Evolutionary conservation across 2,797 vertebrate genomes (phyloP), one percentile per base, ranked within the genome.

Genomic region (Cephalopachus bancanus): DNA sequence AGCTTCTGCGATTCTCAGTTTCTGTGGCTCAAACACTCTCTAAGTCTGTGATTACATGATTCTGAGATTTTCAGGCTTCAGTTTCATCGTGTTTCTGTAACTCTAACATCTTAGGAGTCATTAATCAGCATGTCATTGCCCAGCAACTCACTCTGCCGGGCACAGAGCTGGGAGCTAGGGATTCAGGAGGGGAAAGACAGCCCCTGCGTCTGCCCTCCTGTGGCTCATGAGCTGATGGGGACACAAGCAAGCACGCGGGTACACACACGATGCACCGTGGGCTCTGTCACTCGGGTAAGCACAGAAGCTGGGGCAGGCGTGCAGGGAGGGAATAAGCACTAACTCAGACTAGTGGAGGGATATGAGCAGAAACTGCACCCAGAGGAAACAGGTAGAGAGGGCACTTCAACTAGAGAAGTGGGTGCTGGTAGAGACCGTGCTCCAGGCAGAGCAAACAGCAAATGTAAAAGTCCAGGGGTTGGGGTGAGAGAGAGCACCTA

Each of bases 401-500:
- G 19, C 0, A 5, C 12, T 69, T 67, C 33, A 62, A 59, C 74
- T 51, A 49, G 87, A 59, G 14, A 87, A 79, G 28, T 17, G 28
- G 20, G 55, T 1, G 1, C 62, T 78, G 69, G 62, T 49, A 24
- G 60, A 5, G 11, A n/a, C 79, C 37, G 44, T 3, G 7, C 62
- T 93, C 69, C 69, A 44, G 53, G 33, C 6, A 33, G n/a, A 24
- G 12, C 51, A 64, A 91, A 88, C 2, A 28, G 60, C 55, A 79
- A 22, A 60, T 22, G 65, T 51, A 91, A 90, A 95, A 71, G 91
- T 64, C 88, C 95, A 10, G 88, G 83, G 59, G 28, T 44, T 5
- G 8, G 62, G 30, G 37, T 53, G 72, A 22, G 4, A 37, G 33
- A 9, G 22, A 16, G 12, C 17, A 10, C 22, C 1, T 0, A 30